phyloP scores from a whole-genome alignment of 2,113 vertebrate species.

The Lepus europaeus region DNA sequence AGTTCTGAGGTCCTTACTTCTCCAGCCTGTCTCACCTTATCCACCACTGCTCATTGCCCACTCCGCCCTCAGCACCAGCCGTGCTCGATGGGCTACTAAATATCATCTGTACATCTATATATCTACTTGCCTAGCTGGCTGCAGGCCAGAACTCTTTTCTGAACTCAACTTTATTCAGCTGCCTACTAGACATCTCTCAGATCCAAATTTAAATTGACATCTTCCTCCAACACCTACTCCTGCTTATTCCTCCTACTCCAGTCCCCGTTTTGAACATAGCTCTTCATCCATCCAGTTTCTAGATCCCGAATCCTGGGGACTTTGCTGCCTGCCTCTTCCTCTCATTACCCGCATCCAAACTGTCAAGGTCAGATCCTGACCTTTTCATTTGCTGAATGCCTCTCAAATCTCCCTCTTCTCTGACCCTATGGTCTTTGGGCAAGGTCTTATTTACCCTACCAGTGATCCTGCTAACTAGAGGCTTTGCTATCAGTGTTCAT shows the following conservation, averaged over 20 bases:
- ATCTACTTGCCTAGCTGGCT: not conserved
- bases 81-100: not conserved
- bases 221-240: not conserved
- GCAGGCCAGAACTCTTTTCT: not conserved
- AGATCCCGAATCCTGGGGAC: not conserved
- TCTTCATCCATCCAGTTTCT: not conserved
- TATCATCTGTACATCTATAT: not conserved
- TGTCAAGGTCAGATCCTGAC: not conserved
- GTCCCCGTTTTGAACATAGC: not conserved
- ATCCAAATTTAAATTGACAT: constrained; percentile 15
- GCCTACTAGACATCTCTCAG: not conserved
- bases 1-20: not conserved
- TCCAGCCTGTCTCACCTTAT: too few species aligned
- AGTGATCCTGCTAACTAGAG: not conserved
- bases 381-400: not conserved
- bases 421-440: not conserved
- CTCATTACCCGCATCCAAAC: not conserved
- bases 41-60: not conserved
- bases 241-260: not conserved
- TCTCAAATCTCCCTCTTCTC: not conserved
- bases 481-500: not conserved
- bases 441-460: not conserved
- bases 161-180: constrained; percentile 26
- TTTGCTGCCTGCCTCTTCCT: not conserved
- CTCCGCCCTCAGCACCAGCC: not conserved